Conservation (phyloP, 2,113 vertebrate genomes). For the Enhydra lutris region DNA sequence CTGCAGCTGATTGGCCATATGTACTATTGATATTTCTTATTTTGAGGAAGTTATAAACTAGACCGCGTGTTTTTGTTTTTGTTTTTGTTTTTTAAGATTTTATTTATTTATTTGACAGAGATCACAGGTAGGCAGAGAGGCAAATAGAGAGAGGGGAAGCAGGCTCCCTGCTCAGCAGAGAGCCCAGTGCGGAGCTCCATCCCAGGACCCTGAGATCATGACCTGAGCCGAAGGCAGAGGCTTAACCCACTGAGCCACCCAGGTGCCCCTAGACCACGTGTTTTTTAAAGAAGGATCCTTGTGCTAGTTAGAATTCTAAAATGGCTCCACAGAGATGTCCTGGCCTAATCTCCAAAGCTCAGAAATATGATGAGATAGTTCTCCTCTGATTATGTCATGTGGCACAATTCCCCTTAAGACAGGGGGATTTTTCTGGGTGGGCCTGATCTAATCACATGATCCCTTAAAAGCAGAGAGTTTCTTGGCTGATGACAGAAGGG, state of each 20-base stretch:
- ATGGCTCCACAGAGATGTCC: not conserved
- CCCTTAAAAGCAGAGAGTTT: not conserved
- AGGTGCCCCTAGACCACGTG: no score
- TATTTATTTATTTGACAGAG: no score
- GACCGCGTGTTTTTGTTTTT: not conserved
- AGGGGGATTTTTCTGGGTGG: not conserved
- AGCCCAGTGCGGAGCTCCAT: fast-evolving
- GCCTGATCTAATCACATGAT: not conserved
- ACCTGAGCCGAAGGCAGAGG: no score
- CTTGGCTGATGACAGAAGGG: not conserved
- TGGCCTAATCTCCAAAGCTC: not conserved
- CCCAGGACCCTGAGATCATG: no score
- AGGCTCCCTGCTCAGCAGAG: no score
- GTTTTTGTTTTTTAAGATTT: no score
- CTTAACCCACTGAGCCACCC: no score
- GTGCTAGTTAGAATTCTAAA: not conserved
- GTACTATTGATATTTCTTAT: not conserved
- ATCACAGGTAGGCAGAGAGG: no score
- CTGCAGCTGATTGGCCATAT: not conserved
- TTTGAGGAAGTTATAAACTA: not conserved
- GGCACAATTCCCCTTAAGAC: not conserved
- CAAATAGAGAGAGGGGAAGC: no score
- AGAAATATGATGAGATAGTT: no score
- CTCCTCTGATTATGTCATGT: not conserved
- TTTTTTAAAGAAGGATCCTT: not conserved